Base-by-base conservation (phyloP, 2,888 invertebrate species). In the Hanleya hanleyi region DNA sequence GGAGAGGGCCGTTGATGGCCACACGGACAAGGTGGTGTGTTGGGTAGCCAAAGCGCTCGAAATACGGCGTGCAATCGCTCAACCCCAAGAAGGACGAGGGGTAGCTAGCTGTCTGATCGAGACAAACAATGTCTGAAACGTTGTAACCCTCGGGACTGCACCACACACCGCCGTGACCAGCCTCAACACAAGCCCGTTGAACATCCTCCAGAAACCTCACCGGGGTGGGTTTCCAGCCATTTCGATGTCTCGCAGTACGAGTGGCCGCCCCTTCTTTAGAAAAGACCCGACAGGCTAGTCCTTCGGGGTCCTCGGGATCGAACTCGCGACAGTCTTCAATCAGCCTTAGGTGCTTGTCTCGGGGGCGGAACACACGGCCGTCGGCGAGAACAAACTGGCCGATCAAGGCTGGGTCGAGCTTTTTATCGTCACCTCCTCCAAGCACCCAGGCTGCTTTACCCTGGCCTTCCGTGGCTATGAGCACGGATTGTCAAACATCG, bases 351-450 rank as follows among this genome's bases (percentile, higher is more conserved):
- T 67, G 67, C 2, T 1, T 50, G 26, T 57, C 35, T 4, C 50
- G 32, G 41, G 61, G 29, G 35, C 41, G n/a, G 57, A 29, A 70
- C 2, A 26, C 6, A 15, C 49, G 66, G 9, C 69, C 72, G 69
- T 75, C 69, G 32, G 68, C 33, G 41, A 75, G 65, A 0, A 75
- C 75, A 68, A 75, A 75, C 75, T 75, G 75, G 47, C 69, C 68
- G 12, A 75, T 57, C 57, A 47, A 3, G 29, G 51, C 51, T 67
- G 57, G 15, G 22, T 57, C 38, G 33, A 22, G 41, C 9, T 47
- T 36, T 33, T 50, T 38, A 5, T 65, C 4, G 47, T 15, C 5
- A 57, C 57, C 3, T 15, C 70, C 70, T 33, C 70, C 67, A 2
- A 74, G 66, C 5, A 73, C 35, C 74, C 74, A 74, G 38, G 71